Conservation (phyloP, 2,113 vertebrate genomes). For the Pholis gunnellus region DNA sequence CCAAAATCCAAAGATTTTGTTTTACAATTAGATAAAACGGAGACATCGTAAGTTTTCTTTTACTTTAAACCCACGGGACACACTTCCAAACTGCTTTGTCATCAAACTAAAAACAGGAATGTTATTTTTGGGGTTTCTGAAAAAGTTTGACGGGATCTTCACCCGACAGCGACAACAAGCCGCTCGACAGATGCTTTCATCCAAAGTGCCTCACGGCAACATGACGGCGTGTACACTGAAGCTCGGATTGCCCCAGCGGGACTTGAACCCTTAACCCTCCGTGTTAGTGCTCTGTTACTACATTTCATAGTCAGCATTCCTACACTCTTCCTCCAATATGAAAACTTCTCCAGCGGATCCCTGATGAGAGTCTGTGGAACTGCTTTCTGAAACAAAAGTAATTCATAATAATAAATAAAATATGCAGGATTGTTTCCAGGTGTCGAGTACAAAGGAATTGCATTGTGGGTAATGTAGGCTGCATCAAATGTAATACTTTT, state of each 20-base stretch:
- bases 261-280: slow-evolving; percentile 29
- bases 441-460: too few species aligned
- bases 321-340: background rate
- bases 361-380: background rate
- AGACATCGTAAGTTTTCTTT: too few species aligned
- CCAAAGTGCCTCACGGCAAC: slow-evolving; percentile 20
- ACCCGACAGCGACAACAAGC: background rate
- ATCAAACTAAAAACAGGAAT: background rate
- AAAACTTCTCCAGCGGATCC: background rate
- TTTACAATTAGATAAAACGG: too few species aligned
- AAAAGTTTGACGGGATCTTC: slow-evolving; percentile 29
- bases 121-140: slow-evolving; percentile 18
- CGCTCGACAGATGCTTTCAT: slow-evolving; percentile 36
- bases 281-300: slow-evolving; percentile 8
- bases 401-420: too few species aligned
- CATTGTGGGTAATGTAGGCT: too few species aligned
- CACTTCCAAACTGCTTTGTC: slow-evolving; percentile 2
- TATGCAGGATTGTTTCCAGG: too few species aligned
- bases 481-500: too few species aligned
- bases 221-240: slow-evolving; percentile 26
- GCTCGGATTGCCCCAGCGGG: slow-evolving; percentile 24
- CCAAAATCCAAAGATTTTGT: too few species aligned
- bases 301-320: slow-evolving; percentile 12
- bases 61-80: background rate
- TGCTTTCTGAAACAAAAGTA: background rate